Base-by-base conservation (phyloP, 2,113 vertebrate genomes). In the Microtus montanus region DNA sequence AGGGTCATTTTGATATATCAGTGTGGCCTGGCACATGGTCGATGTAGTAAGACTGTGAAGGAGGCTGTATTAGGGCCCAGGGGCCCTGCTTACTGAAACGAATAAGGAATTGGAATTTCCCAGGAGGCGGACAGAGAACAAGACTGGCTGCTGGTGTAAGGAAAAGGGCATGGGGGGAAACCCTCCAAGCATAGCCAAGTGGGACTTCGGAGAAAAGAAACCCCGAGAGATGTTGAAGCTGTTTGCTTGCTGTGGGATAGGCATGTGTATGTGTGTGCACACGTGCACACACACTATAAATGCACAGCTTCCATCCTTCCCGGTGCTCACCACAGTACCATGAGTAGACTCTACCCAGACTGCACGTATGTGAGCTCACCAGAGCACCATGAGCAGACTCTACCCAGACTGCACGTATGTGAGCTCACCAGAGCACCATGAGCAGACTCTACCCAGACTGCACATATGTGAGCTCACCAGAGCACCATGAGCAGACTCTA, bases 81-180 rank as follows among this genome's bases (percentile, higher is more conserved):
- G 0, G 10, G 15, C 63, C 63, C 47, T 47, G 38, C 95, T 87
- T 58, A 41, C 66, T 35, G 33, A 74, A 87, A 87, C 9, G 22
- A 68, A 71, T 22, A 38, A 91, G 66, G 41, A 78, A 96, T 71
- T 90, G 58, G 38, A 75, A 47, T 52, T 96, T 92, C 96, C 70
- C 58, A 33, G 61, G 87, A 91, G 92, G 24, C 54, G 73, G 87
- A 28, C 41, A 84, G 61, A 92, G 63, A 94, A 71, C 19, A 89
- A 83, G 63, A 38, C 5, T 66, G 26, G 88, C 52, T 30, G 44
- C 64, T 41, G 24, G n/a, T 30, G 2, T 68, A 44, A 77, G 91
- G 90, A 6, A 94, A 93, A 82, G 94, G 70, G 90, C 87, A 77
- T 38, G 0, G 22, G 66, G 63, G 61, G 70, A 75, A 87, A 71